Percentiles rank a stretch among this genome's conserved stretches.
These are phyloP conservation scores for Drosophila setifemur DNA, from an alignment of 1,140 invertebrate genomes.

Conservation along the genomic window DNA sequence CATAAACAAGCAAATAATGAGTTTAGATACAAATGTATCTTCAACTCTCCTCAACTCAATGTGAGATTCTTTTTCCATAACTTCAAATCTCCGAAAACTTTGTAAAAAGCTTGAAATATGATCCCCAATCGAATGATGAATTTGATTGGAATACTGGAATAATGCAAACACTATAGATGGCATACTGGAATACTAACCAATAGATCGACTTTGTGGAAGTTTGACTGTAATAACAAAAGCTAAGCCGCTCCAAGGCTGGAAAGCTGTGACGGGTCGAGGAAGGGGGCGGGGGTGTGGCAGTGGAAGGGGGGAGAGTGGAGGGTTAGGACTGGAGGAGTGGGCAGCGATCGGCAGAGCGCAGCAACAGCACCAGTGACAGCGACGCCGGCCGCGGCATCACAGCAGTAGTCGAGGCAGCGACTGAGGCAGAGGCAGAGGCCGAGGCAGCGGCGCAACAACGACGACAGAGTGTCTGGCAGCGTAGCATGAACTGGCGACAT, in stretches of 20 bases:
- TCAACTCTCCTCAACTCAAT: no score
- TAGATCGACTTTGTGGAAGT: not conserved
- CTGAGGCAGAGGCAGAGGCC: slow-evolving; percentile 1
- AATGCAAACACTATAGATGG: no score
- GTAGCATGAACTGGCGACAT: slow-evolving; percentile 89
- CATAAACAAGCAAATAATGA: no score
- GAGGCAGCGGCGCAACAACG: slow-evolving; percentile 38
- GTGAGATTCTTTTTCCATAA: no score
- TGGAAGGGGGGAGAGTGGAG: not conserved
- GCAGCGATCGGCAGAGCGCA: not conserved
- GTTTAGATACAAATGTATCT: no score
- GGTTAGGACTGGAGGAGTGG: slow-evolving; percentile 29
- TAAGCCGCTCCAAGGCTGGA: not conserved
- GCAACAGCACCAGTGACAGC: not conserved
- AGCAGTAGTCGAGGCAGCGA: no score
- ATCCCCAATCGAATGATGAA: no score
- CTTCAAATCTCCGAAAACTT: no score
- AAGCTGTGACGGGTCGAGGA: not conserved
- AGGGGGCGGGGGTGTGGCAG: not conserved
- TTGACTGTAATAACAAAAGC: not conserved
- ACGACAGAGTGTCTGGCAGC: slow-evolving; percentile 88
- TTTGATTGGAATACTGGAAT: no score
- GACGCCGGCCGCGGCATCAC: no score
- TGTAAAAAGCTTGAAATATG: no score
- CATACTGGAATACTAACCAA: no score